Evolutionary conservation across 2,888 invertebrate species (phyloP).

Genomic region (Phorcus lineatus): DNA sequence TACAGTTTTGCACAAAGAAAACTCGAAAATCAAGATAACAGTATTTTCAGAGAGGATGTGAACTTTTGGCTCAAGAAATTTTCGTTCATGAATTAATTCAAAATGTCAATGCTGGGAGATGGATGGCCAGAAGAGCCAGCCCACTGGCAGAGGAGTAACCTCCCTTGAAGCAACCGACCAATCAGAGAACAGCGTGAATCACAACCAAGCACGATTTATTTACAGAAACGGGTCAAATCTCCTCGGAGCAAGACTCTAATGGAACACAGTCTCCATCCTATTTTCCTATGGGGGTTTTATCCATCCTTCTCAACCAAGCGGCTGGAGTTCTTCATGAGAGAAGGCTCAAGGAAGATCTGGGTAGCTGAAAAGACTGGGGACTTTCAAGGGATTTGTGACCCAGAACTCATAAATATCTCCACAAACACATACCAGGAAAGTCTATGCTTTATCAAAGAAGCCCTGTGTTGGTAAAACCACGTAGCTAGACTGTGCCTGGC

Average conservation of each 20-base stretch:
- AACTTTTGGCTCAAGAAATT: background rate
- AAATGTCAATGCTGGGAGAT: background rate
- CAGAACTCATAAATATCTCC: background rate
- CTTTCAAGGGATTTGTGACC: background rate
- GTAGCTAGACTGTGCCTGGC: too few relatives aligned
- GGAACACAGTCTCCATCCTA: background rate
- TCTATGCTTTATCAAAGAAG: background rate
- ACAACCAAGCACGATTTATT: conserved; percentile 14
- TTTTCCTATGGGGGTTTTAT: background rate
- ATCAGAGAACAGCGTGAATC: background rate
- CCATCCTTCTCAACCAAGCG: background rate
- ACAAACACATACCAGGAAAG: background rate
- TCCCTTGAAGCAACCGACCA: conserved; percentile 2
- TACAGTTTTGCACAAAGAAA: too few relatives aligned
- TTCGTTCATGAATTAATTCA: conserved; percentile 5
- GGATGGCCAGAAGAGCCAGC: background rate
- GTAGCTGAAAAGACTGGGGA: background rate
- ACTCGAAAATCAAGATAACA: too few relatives aligned
- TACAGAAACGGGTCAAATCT: conserved; percentile 19
- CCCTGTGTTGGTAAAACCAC: too few relatives aligned
- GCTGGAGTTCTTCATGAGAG: background rate
- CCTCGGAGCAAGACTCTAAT: conserved; percentile 11
- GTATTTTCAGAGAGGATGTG: too few relatives aligned
- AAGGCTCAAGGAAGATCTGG: background rate
- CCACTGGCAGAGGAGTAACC: background rate